Conservation (phyloP, 2,888 invertebrate species). For the Sinohyriopsis cumingii region DNA sequence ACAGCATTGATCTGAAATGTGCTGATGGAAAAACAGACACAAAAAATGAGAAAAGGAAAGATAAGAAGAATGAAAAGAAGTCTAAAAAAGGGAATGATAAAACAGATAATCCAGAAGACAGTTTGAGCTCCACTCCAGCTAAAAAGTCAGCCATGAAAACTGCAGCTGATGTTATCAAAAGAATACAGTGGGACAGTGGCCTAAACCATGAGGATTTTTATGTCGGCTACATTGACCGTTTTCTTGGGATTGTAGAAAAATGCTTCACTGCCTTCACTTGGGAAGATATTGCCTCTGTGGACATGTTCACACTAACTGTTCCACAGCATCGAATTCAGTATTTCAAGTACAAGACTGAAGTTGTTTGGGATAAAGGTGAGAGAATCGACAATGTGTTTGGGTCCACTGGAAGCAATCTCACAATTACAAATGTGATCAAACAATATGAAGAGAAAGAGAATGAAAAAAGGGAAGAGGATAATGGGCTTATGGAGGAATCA, state of each 20-base stretch:
- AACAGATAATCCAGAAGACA: constrained; percentile 16
- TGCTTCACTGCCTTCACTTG: constrained; percentile 72
- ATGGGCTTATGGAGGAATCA: constrained; percentile 28
- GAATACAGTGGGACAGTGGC: constrained; percentile 73
- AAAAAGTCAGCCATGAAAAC: constrained; percentile 72
- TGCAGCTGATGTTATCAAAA: constrained; percentile 72
- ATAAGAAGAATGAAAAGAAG: not conserved
- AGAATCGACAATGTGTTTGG: constrained; percentile 73
- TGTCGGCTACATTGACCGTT: constrained; percentile 73
- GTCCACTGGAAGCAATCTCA: constrained; percentile 64
- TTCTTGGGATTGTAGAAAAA: constrained; percentile 72
- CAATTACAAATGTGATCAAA: constrained; percentile 61
- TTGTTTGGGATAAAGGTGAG: constrained; percentile 73
- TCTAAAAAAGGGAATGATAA: constrained; percentile 5
- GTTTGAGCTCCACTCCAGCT: constrained; percentile 1
- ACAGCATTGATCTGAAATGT: constrained; percentile 16
- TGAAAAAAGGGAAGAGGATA: constrained; percentile 37
- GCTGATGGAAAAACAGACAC: constrained; percentile 12
- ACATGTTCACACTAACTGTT: constrained; percentile 71
- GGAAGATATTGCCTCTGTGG: constrained; percentile 72
- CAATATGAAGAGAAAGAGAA: constrained; percentile 42
- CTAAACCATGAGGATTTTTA: constrained; percentile 67
- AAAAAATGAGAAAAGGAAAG: constrained; percentile 11
- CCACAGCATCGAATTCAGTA: constrained; percentile 74
- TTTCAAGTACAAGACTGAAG: constrained; percentile 72